Evolutionary conservation across 1,140 invertebrate genomes (phyloP).

Genomic region (Epicauta chinensis): DNA sequence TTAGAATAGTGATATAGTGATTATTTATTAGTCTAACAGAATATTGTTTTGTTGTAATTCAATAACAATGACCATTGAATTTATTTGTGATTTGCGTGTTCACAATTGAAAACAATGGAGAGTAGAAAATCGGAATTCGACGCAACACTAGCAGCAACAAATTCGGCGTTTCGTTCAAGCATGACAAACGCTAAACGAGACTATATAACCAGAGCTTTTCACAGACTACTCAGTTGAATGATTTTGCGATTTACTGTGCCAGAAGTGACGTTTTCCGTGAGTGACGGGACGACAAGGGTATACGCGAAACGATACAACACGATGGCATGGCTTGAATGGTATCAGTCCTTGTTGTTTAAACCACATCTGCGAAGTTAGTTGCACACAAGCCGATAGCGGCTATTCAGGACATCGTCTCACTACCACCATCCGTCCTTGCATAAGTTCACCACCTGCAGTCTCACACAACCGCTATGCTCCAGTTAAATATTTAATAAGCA

Average conservation of each 20-base stretch:
- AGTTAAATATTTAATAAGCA: conserved; percentile 40
- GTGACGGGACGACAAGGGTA: conserved; percentile 25
- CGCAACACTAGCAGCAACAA: conserved; percentile 14
- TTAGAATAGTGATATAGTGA: neutral
- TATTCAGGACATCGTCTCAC: conserved; percentile 5
- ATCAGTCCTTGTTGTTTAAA: conserved; percentile 33
- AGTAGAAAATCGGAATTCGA: conserved; percentile 10
- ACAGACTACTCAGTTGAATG: conserved; percentile 31
- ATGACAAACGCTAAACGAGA: conserved; percentile 26
- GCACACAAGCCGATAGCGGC: conserved; percentile 27
- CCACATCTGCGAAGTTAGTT: conserved; percentile 33
- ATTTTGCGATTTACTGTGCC: conserved; percentile 36
- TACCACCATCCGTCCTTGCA: conserved; percentile 3
- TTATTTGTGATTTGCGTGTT: conserved; percentile 2
- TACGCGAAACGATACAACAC: conserved; percentile 16
- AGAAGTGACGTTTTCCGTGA: conserved; percentile 36
- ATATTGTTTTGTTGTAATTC: neutral
- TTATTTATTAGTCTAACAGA: conserved; percentile 8
- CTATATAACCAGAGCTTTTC: conserved; percentile 30
- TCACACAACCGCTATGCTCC: conserved; percentile 1
- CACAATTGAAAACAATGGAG: conserved; percentile 16
- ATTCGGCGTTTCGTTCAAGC: conserved; percentile 23
- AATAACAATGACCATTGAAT: too few relatives aligned
- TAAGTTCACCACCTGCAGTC: conserved; percentile 8
- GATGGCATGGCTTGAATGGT: conserved; percentile 28